A percentile compares a stretch with the other conserved stretches of the same genome.
Evolutionary conservation across 1,140 invertebrate genomes (phyloP).

Genomic region (Calephelis virginiensis): DNA sequence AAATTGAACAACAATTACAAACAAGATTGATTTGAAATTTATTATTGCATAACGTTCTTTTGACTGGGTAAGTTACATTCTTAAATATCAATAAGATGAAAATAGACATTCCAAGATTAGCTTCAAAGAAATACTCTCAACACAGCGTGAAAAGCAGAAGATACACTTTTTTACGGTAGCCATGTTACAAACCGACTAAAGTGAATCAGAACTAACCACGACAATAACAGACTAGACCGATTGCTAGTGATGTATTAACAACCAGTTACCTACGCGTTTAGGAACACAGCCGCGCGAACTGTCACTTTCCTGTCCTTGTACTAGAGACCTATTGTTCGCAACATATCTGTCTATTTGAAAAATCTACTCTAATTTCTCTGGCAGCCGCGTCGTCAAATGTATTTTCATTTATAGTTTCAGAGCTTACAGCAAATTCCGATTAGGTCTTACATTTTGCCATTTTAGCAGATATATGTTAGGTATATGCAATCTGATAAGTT

Average conservation of each 20-base stretch:
- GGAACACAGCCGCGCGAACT: conserved; percentile 30
- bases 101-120: too few relatives aligned
- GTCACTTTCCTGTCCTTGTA: conserved; percentile 57
- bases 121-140: too few relatives aligned
- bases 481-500: too few relatives aligned
- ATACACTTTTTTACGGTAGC: too few relatives aligned
- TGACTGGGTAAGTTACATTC: too few relatives aligned
- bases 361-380: conserved; percentile 64
- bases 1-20: too few relatives aligned
- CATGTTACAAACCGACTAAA: background rate
- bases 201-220: background rate
- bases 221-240: background rate
- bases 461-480: too few relatives aligned
- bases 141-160: too few relatives aligned
- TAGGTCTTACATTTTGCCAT: too few relatives aligned
- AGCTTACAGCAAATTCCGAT: background rate
- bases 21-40: too few relatives aligned
- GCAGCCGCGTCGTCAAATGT: conserved; percentile 59
- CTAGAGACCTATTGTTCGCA: conserved; percentile 62
- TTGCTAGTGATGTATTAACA: background rate
- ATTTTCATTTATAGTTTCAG: conserved; percentile 53
- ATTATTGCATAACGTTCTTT: too few relatives aligned
- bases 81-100: too few relatives aligned
- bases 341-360: conserved; percentile 58
- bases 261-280: background rate